Conservation (phyloP, 2,888 invertebrate genomes). For the Phymatocera aterrima region DNA sequence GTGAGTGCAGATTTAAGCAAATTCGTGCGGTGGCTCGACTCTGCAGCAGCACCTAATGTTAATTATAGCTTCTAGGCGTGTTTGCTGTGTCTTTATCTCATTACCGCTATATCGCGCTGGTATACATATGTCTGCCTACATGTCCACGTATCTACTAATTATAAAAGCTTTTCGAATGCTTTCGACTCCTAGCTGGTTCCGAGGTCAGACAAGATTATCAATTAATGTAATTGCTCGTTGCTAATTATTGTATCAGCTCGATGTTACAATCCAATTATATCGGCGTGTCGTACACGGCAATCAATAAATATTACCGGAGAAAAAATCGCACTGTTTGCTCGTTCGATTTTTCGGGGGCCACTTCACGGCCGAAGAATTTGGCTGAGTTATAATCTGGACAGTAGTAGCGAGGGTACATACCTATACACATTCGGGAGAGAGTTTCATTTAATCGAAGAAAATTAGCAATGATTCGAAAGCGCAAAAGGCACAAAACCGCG, state of each 20-base stretch:
- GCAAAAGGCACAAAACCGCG: too few species aligned
- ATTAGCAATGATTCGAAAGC: too few species aligned
- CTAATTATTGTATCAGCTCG: background rate
- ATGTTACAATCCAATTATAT: background rate
- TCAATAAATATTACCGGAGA: background rate
- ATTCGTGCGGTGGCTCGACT: too few species aligned
- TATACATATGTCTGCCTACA: background rate
- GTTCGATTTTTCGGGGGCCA: too few species aligned
- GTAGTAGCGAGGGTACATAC: too few species aligned
- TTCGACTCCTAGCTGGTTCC: background rate
- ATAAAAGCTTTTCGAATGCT: slow-evolving; percentile 9
- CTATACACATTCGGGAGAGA: too few species aligned
- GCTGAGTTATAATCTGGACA: too few species aligned
- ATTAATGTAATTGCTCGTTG: slow-evolving; percentile 26
- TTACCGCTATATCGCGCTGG: background rate
- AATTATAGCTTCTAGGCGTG: background rate
- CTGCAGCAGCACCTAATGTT: background rate
- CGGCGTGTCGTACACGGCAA: background rate
- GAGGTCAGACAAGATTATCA: slow-evolving; percentile 25
- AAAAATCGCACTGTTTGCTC: too few species aligned
- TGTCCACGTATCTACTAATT: slow-evolving; percentile 17
- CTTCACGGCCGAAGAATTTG: too few species aligned
- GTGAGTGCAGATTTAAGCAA: too few species aligned
- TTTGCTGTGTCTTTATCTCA: background rate
- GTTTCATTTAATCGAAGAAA: too few species aligned